Percentiles rank a stretch among this genome's conserved stretches.
These are phyloP conservation scores for Crenuchus spilurus DNA, from an alignment of 2,797 vertebrate genomes.

Conservation along the genomic window DNA sequence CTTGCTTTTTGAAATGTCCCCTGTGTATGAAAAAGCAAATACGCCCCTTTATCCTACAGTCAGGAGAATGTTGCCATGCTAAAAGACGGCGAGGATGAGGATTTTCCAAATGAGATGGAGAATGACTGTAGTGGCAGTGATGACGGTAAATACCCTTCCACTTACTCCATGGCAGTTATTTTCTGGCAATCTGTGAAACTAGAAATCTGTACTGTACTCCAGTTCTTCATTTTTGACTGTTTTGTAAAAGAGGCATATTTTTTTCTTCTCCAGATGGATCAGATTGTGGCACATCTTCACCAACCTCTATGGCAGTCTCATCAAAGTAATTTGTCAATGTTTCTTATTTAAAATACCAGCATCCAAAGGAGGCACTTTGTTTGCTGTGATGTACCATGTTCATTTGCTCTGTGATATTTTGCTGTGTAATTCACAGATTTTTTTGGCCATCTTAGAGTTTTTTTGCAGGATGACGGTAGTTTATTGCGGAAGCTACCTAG, in stretches of 20 bases:
- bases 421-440: background rate
- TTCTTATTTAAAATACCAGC: background rate
- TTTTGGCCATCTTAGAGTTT: too few species aligned
- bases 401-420: background rate
- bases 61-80: slow-evolving; percentile 58
- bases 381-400: background rate
- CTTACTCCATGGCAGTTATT: too few species aligned
- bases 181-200: too few species aligned
- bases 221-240: too few species aligned
- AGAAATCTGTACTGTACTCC: too few species aligned
- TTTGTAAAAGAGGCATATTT: background rate
- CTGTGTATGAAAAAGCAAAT: background rate
- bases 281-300: slow-evolving; percentile 71
- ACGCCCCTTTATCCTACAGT: slow-evolving; percentile 52
- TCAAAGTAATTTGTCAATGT: slow-evolving; percentile 74
- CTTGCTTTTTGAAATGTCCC: too few species aligned
- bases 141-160: slow-evolving; percentile 58
- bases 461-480: too few species aligned
- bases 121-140: slow-evolving; percentile 79
- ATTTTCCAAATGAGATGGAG: slow-evolving; percentile 82
- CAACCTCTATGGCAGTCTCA: slow-evolving; percentile 65
- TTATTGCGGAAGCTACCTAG: too few species aligned
- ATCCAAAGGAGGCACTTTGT: background rate
- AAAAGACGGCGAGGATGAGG: slow-evolving; percentile 76
- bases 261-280: slow-evolving; percentile 72